A percentile compares a stretch with the other conserved stretches of the same genome.
Conservation (phyloP, 2,113 vertebrate species). For the Apistogramma diplotaenia region DNA sequence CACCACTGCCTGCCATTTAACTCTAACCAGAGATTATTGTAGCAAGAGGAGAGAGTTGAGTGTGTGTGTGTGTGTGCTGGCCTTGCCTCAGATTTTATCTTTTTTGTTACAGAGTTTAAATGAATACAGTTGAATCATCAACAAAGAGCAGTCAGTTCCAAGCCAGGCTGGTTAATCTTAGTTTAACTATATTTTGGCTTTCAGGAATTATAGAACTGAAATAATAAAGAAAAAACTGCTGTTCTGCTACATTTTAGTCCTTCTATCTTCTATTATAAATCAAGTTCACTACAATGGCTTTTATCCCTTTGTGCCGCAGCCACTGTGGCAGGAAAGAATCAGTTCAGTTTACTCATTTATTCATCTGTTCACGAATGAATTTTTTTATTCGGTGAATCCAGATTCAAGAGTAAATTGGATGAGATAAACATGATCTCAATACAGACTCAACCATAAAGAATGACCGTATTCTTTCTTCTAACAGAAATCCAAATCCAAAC, state of each 20-base stretch:
- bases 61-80: constrained; percentile 10
- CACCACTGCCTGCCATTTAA: constrained; percentile 52
- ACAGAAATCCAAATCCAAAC: neutral
- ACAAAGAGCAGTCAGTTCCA: neutral
- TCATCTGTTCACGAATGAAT: neutral
- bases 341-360: neutral
- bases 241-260: neutral
- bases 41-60: constrained; percentile 34
- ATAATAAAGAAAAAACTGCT: neutral
- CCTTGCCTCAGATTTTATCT: neutral
- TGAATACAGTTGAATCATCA: neutral
- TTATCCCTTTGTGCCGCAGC: neutral
- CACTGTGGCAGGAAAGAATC: too few relatives aligned
- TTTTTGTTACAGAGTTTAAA: constrained; percentile 1
- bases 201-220: neutral
- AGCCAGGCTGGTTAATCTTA: neutral
- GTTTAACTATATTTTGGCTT: neutral
- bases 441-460: neutral
- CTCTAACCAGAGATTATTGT: constrained; percentile 39
- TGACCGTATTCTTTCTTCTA: neutral
- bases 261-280: neutral
- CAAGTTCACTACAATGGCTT: too few relatives aligned
- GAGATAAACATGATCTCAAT: neutral
- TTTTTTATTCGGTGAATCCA: neutral
- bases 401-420: neutral